Conservation (phyloP, 1,140 invertebrate species). For the Cherax destructor region DNA sequence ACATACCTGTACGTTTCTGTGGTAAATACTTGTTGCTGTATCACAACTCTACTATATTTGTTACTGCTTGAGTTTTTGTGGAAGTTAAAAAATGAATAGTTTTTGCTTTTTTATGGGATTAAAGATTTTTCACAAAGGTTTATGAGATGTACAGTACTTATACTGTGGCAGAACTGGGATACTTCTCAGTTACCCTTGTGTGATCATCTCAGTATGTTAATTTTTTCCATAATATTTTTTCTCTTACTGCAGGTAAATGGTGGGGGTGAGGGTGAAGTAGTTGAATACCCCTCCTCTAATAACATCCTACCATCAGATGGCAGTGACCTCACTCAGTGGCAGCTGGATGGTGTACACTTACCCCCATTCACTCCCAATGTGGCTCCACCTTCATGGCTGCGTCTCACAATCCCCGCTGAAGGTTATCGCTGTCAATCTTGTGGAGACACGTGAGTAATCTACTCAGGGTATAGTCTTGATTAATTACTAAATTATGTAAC, state of each 20-base stretch:
- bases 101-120: no score
- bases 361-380: slow-evolving; percentile 65
- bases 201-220: not conserved
- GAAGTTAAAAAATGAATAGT: no score
- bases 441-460: slow-evolving; percentile 68
- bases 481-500: no score
- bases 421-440: slow-evolving; percentile 70
- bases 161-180: no score
- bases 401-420: slow-evolving; percentile 69
- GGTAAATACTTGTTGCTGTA: no score
- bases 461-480: not conserved
- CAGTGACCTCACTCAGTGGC: slow-evolving; percentile 65
- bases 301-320: slow-evolving; percentile 52
- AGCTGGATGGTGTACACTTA: slow-evolving; percentile 64
- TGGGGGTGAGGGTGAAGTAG: slow-evolving; percentile 49
- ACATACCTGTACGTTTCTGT: no score
- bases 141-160: no score
- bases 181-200: no score
- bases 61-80: no score
- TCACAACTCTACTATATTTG: no score
- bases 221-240: not conserved
- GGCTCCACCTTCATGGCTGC: slow-evolving; percentile 68
- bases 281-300: slow-evolving; percentile 68
- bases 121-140: no score
- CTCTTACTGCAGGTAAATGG: slow-evolving; percentile 34